These are phyloP conservation scores for Apostichopus californicus DNA, from an alignment of 35 echinoderm and acorn worm genomes.

Conservation along the genomic window DNA sequence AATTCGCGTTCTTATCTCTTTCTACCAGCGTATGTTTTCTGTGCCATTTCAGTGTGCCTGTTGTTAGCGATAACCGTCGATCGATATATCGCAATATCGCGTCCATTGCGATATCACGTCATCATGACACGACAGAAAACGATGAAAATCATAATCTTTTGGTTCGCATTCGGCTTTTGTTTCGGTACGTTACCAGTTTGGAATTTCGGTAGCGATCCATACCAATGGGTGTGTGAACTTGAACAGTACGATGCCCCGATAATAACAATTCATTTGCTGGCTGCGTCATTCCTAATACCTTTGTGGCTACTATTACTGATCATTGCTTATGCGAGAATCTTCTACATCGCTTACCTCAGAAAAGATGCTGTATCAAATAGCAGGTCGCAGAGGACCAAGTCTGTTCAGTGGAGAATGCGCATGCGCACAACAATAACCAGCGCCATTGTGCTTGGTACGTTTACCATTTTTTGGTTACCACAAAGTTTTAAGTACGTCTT, in stretches of 20 bases:
- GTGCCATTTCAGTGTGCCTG: background rate
- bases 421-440: conserved; percentile 2
- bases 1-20: background rate
- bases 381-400: background rate
- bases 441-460: background rate
- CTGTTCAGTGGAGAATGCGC: background rate
- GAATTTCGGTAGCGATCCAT: background rate
- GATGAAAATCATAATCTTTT: background rate
- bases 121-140: conserved; percentile 2
- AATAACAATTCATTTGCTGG: background rate
- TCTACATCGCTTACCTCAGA: conserved; percentile 2
- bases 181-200: background rate
- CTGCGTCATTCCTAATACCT: background rate
- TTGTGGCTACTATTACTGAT: background rate
- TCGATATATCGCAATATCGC: background rate
- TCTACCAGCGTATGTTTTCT: background rate
- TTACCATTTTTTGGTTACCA: conserved; percentile 24
- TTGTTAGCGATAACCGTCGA: conserved; percentile 4
- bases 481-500: conserved; percentile 9
- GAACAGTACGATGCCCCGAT: conserved; percentile 6
- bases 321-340: conserved; percentile 12
- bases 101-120: background rate
- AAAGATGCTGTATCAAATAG: background rate
- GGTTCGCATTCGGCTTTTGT: background rate
- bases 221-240: background rate